These are phyloP conservation scores for Syngnathus typhle DNA, from an alignment of 2,113 vertebrate species.

Conservation along the genomic window DNA sequence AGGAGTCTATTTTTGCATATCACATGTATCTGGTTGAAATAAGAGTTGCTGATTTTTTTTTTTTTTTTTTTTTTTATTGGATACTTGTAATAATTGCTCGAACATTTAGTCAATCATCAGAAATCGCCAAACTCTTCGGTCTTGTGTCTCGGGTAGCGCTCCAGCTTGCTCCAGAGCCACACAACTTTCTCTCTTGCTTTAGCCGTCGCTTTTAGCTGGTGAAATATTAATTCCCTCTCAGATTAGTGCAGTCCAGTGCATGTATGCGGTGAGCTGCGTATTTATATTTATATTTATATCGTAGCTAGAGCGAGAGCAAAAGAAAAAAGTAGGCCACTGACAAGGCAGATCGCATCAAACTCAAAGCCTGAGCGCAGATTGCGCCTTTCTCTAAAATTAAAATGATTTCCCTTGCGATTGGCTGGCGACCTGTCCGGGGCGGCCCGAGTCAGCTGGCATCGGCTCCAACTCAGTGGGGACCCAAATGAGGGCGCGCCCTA, in stretches of 20 bases:
- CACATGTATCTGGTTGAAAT: neutral
- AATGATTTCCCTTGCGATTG: slow-evolving; percentile 13
- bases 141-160: slow-evolving; percentile 43
- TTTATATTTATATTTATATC: slow-evolving; percentile 18
- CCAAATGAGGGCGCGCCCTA: neutral
- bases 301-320: neutral
- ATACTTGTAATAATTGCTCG: too few species aligned
- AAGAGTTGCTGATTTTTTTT: too few species aligned
- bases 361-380: slow-evolving; percentile 11
- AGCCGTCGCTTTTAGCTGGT: slow-evolving; percentile 51
- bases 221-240: slow-evolving; percentile 53
- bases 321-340: slow-evolving; percentile 10
- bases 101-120: neutral
- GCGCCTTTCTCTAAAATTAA: slow-evolving; percentile 27
- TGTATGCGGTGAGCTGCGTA: slow-evolving; percentile 17
- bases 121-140: slow-evolving; percentile 33
- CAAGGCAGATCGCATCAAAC: slow-evolving; percentile 22
- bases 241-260: slow-evolving; percentile 23
- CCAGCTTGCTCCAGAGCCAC: slow-evolving; percentile 42
- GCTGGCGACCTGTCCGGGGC: neutral
- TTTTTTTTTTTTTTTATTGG: too few species aligned
- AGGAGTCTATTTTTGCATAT: neutral
- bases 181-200: slow-evolving; percentile 32
- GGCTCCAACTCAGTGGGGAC: neutral
- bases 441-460: neutral